phyloP scores from a whole-genome alignment of 2,113 vertebrate species.

The Kryptolebias marmoratus region DNA sequence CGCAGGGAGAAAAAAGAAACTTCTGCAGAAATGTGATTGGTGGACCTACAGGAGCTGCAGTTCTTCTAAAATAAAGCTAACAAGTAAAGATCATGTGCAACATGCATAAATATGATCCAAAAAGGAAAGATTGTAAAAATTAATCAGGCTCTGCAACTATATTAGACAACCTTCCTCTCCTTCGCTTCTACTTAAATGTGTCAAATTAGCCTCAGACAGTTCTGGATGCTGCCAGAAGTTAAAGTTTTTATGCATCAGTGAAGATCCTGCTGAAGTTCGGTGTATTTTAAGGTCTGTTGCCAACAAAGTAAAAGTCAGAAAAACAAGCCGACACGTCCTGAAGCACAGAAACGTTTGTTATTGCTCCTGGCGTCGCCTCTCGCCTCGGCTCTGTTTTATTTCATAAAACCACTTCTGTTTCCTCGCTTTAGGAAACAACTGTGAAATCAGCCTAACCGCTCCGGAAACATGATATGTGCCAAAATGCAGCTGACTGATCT shows the following conservation, averaged over 20 bases:
- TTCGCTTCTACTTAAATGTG: not conserved
- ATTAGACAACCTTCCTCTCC: no score
- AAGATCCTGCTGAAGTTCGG: not conserved
- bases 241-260: not conserved
- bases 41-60: not conserved
- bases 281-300: not conserved
- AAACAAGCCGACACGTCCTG: not conserved
- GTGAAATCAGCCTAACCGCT: slow-evolving; percentile 45
- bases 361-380: not conserved
- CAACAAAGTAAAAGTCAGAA: slow-evolving; percentile 3
- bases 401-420: slow-evolving; percentile 36
- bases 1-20: slow-evolving; percentile 9
- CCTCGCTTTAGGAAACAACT: slow-evolving; percentile 36
- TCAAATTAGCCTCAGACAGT: not conserved
- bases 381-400: slow-evolving; percentile 16
- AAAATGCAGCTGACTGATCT: slow-evolving; percentile 18
- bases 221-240: not conserved
- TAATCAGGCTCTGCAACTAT: no score
- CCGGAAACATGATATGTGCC: slow-evolving; percentile 10
- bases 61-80: not conserved
- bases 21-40: not conserved
- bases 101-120: no score
- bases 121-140: no score
- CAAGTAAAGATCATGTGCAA: no score
- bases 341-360: not conserved